Percentiles rank a stretch among this genome's conserved stretches.
Evolutionary conservation across 1,140 invertebrate genomes (phyloP).

Genomic region (Pararge aegeria): DNA sequence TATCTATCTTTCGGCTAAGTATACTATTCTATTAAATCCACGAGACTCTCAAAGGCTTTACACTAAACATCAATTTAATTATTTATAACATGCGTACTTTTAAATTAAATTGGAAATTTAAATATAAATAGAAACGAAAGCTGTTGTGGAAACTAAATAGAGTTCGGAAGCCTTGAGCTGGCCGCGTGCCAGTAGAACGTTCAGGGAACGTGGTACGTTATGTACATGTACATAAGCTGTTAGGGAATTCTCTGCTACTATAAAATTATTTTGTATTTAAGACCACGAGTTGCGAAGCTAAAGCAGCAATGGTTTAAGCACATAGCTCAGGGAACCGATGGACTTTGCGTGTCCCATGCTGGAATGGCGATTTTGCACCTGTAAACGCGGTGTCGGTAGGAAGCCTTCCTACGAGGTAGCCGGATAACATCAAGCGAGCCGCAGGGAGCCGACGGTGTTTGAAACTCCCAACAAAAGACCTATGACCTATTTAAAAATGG

Average conservation of each 20-base stretch:
- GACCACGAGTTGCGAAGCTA: too few species aligned
- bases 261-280: not conserved
- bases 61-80: conserved; percentile 4
- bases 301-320: too few species aligned
- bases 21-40: conserved; percentile 26
- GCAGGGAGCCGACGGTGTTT: too few species aligned
- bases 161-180: conserved; percentile 26
- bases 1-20: too few species aligned
- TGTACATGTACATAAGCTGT: conserved; percentile 19
- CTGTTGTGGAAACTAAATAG: conserved; percentile 22
- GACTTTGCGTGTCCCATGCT: too few species aligned
- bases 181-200: conserved; percentile 16
- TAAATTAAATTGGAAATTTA: conserved; percentile 31
- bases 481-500: too few species aligned
- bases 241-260: conserved; percentile 6
- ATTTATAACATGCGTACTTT: conserved; percentile 19
- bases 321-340: too few species aligned
- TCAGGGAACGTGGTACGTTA: conserved; percentile 12
- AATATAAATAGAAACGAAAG: conserved; percentile 30
- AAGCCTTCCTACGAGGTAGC: too few species aligned
- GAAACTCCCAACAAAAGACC: too few species aligned
- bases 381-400: too few species aligned
- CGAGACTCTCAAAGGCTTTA: not conserved
- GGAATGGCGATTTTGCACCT: too few species aligned
- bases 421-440: too few species aligned